Evolutionary conservation across 2,797 vertebrate genomes (phyloP).

Genomic region (Sphenodon punctatus): DNA sequence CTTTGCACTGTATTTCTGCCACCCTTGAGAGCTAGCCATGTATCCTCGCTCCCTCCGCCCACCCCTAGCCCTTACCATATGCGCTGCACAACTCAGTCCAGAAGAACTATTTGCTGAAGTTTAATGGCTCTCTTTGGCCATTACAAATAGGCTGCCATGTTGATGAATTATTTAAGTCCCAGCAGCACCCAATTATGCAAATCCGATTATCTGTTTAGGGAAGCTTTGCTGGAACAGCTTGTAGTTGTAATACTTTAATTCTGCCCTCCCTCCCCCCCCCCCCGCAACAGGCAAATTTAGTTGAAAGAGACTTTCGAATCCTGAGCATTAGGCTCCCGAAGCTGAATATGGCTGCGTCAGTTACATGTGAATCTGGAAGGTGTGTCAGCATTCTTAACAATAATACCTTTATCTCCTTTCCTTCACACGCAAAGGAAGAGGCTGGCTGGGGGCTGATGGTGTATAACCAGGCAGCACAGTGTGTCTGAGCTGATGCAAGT

Average conservation of each 20-base stretch:
- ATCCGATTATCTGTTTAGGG: constrained; percentile 77
- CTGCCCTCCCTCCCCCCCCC: constrained; percentile 34
- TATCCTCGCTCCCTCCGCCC: neutral
- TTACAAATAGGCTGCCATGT: constrained; percentile 56
- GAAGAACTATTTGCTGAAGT: constrained; percentile 30
- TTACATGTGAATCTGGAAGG: neutral
- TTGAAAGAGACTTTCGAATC: constrained; percentile 47
- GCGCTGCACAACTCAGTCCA: constrained; percentile 2
- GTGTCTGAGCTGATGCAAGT: rapidly evolving
- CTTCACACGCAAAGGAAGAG: neutral
- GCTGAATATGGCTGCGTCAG: rapidly evolving
- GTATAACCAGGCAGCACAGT: neutral
- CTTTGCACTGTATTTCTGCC: neutral
- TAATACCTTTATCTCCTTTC: constrained; percentile 23
- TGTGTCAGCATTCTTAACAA: neutral
- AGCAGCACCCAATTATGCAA: constrained; percentile 77
- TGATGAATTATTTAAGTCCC: constrained; percentile 73
- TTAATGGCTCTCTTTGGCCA: constrained; percentile 51
- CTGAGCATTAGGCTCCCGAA: constrained; percentile 4
- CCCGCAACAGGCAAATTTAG: constrained; percentile 56
- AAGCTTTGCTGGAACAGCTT: constrained; percentile 77
- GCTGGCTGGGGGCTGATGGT: neutral
- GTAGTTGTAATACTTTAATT: constrained; percentile 67
- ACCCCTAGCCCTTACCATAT: neutral
- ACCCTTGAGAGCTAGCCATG: rapidly evolving